A percentile compares a stretch with the other conserved stretches of the same genome.
phyloP scores from a whole-genome alignment of 2,888 invertebrate species.

The Spisula subtruncata region DNA sequence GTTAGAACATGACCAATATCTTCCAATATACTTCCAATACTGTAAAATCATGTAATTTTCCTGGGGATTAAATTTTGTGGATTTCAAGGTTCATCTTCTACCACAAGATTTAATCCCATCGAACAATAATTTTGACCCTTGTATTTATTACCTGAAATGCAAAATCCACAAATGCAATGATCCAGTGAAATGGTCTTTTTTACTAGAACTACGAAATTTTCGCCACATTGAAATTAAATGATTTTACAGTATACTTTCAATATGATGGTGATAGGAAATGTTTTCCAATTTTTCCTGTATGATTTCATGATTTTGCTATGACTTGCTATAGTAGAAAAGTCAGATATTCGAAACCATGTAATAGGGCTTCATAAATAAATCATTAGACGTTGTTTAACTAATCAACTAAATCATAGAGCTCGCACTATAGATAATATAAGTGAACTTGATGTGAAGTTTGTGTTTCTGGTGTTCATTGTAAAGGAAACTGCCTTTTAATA shows the following conservation, averaged over 20 bases:
- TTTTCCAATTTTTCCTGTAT: not conserved
- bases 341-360: constrained; percentile 16
- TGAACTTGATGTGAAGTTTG: not conserved
- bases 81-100: too few species aligned
- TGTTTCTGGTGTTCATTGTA: not conserved
- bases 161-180: too few species aligned
- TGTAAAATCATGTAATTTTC: too few species aligned
- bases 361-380: constrained; percentile 15
- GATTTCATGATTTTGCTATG: not conserved
- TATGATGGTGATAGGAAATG: not conserved
- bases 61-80: too few species aligned
- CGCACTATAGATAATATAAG: not conserved
- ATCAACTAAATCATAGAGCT: not conserved
- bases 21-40: too few species aligned
- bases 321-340: not conserved
- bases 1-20: not conserved
- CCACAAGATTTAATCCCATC: too few species aligned
- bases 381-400: constrained; percentile 2
- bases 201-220: too few species aligned
- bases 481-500: constrained; percentile 1
- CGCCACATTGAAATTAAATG: too few species aligned
- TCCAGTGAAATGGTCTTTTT: too few species aligned
- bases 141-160: too few species aligned
- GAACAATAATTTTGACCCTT: too few species aligned
- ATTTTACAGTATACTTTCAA: too few species aligned